A percentile compares a stretch with the other conserved stretches of the same genome.
Evolutionary conservation across 2,888 invertebrate species (phyloP).

Genomic region (Chirona hameri): DNA sequence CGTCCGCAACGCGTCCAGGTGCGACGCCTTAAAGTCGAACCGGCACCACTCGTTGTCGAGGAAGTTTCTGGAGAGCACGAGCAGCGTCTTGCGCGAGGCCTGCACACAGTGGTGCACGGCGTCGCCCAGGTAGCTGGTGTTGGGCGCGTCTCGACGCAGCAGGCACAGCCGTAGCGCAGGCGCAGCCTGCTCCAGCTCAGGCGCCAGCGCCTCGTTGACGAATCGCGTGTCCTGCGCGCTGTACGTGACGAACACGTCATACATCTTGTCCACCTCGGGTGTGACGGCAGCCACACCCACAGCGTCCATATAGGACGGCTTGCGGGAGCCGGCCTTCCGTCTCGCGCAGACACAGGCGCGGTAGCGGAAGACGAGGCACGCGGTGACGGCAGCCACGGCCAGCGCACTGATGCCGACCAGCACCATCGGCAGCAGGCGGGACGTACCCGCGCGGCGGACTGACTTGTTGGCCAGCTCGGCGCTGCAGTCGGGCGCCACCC

Average conservation of each 20-base stretch:
- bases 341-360: conserved; percentile 47
- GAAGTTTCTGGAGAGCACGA: conserved; percentile 83
- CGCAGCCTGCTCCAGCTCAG: conserved; percentile 76
- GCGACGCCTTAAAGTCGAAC: conserved; percentile 82
- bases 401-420: conserved; percentile 61
- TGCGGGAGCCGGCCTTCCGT: conserved; percentile 36
- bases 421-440: conserved; percentile 74
- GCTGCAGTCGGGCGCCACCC: conserved; percentile 47
- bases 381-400: conserved; percentile 61
- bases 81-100: conserved; percentile 75
- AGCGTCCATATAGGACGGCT: neutral
- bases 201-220: conserved; percentile 81
- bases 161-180: conserved; percentile 77
- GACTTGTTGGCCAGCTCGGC: conserved; percentile 34
- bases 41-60: conserved; percentile 84
- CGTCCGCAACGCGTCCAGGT: conserved; percentile 76
- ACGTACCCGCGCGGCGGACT: conserved; percentile 64
- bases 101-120: conserved; percentile 65
- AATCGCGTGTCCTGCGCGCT: conserved; percentile 89
- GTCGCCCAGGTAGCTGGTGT: conserved; percentile 82
- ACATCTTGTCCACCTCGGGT: conserved; percentile 57
- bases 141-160: conserved; percentile 86
- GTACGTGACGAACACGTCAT: conserved; percentile 94
- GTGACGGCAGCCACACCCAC: neutral
- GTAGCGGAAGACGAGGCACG: conserved; percentile 75